These are phyloP conservation scores for Heliocidaris erythrogramma DNA, from an alignment of 35 echinoderm and acorn worm species.

Conservation along the genomic window DNA sequence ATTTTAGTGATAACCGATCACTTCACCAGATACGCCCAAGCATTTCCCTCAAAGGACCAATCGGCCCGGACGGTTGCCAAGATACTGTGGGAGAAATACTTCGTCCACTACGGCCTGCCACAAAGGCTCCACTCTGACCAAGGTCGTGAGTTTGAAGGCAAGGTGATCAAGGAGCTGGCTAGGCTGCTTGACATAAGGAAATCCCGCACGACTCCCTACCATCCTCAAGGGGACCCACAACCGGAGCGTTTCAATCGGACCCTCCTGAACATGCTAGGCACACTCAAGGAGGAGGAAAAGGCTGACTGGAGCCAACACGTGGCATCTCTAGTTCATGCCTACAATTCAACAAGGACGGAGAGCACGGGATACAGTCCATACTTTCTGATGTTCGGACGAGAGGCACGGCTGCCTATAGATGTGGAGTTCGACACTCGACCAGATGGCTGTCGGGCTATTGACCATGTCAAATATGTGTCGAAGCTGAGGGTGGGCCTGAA, in stretches of 20 bases:
- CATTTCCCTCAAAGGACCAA: constrained; percentile 56
- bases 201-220: too few species aligned
- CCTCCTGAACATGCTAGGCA: too few species aligned
- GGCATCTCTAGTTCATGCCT: constrained; percentile 50
- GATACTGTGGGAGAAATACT: constrained; percentile 60
- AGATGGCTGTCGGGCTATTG: neutral
- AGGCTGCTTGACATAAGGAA: constrained; percentile 18
- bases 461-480: constrained; percentile 29
- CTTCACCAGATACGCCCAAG: constrained; percentile 63
- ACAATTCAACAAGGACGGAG: constrained; percentile 50
- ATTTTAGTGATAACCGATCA: constrained; percentile 68
- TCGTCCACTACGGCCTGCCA: constrained; percentile 55
- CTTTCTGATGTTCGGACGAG: constrained; percentile 65
- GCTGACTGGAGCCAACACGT: too few species aligned
- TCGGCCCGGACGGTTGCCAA: constrained; percentile 57
- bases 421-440: constrained; percentile 8
- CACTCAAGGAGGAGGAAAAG: too few species aligned
- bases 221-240: too few species aligned
- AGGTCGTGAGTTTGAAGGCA: constrained; percentile 60
- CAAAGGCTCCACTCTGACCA: constrained; percentile 58
- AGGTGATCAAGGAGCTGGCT: constrained; percentile 50
- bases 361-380: constrained; percentile 67
- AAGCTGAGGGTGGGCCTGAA: neutral
- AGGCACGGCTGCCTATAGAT: constrained; percentile 58
- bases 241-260: too few species aligned